phyloP scores from a whole-genome alignment of 2,113 vertebrate species.

The Otis tarda region DNA sequence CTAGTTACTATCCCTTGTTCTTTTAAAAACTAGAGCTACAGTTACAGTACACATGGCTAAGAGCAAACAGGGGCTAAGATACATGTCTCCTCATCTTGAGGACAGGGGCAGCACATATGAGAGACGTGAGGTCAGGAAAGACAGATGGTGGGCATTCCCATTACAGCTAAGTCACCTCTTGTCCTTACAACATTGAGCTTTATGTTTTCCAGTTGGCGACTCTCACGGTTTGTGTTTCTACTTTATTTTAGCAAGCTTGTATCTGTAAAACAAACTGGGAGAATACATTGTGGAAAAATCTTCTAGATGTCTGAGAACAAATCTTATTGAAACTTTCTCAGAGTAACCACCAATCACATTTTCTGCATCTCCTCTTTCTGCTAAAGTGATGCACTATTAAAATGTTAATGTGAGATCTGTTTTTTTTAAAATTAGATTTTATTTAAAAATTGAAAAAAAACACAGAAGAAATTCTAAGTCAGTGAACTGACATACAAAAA shows the following conservation, averaged over 20 bases:
- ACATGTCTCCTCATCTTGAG: not conserved
- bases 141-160: slow-evolving; percentile 47
- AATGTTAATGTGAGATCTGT: not conserved
- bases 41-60: not conserved
- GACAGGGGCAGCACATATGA: not conserved
- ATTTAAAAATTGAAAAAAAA: not conserved
- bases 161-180: not conserved
- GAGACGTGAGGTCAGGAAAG: not conserved
- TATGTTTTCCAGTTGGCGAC: not conserved
- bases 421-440: not conserved
- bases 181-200: not conserved
- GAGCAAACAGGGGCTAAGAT: not conserved
- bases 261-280: not conserved
- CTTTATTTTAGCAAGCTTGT: not conserved
- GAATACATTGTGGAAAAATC: not conserved
- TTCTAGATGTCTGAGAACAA: not conserved
- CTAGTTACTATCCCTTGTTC: not conserved
- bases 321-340: not conserved
- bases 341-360: not conserved
- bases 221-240: not conserved
- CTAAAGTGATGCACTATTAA: not conserved
- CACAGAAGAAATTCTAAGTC: not conserved
- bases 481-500: not conserved
- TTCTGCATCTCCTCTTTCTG: not conserved
- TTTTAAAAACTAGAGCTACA: not conserved